phyloP scores from a whole-genome alignment of 2,888 invertebrate species.

The Zygothrica quintamaculata region DNA sequence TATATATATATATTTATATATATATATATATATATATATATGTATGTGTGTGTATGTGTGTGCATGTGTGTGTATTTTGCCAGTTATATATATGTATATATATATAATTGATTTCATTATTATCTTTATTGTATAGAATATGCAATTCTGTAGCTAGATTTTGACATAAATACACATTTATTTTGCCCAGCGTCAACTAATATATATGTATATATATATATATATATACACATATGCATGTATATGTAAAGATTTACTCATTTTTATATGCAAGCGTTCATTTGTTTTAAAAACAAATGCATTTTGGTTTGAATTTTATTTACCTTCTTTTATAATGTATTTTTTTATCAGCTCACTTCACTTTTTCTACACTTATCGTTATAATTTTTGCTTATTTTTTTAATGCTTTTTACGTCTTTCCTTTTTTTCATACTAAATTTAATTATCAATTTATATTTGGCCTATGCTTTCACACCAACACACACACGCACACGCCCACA shows the following conservation, averaged over 20 bases:
- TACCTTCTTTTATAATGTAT: conserved; percentile 7
- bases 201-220: conserved; percentile 21
- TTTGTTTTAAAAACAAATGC: conserved; percentile 79
- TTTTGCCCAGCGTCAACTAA: conserved; percentile 24
- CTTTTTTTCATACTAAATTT: conserved; percentile 34
- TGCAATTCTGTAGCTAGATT: conserved; percentile 78
- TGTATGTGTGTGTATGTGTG: conserved; percentile 16
- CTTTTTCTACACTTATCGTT: conserved; percentile 10
- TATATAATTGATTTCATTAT: conserved; percentile 64
- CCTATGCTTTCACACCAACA: too few relatives aligned
- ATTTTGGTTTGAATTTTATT: conserved; percentile 12
- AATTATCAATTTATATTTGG: conserved; percentile 51
- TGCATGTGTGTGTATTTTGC: conserved; percentile 48
- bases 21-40: conserved; percentile 38
- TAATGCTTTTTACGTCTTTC: too few relatives aligned
- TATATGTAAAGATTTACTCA: conserved; percentile 42
- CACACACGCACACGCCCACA: too few relatives aligned
- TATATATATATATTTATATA: conserved; percentile 51
- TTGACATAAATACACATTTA: conserved; percentile 56
- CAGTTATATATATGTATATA: conserved; percentile 69
- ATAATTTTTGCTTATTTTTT: conserved; percentile 17
- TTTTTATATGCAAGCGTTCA: conserved; percentile 28
- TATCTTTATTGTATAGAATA: conserved; percentile 76
- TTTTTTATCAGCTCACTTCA: neutral
- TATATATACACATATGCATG: conserved; percentile 32